Base-by-base conservation (phyloP, 2,113 vertebrate species). In the Pomatostomus ruficeps region DNA sequence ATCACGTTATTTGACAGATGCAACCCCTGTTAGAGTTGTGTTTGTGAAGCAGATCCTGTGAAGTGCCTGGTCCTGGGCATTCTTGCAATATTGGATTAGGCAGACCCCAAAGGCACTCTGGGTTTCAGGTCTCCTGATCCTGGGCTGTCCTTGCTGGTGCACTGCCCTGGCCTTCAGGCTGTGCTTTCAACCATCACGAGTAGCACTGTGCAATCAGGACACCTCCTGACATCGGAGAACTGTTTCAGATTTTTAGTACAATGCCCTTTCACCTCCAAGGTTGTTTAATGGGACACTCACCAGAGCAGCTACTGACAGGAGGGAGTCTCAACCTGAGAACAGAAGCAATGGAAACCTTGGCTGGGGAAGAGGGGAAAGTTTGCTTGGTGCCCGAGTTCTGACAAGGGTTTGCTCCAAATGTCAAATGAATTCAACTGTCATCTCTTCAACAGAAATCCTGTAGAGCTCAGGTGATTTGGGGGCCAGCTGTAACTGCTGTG, bases 241-340 rank as follows among this genome's bases (percentile, higher is more conserved):
- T 17, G 8, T 71, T 63, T 33, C 29, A 49, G 28, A 16, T 13
- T 71, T 51, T 59, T 51, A 22, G 11, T 46, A 7, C 52, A 87
- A 71, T 13, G 3, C 46, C 18, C 29, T 81, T 85, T 87, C 67
- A 65, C 25, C 40, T 78, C 46, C n/a, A 45, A 9, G 51, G 10
- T 12, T 35, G 42, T 66, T 80, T 57, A 48, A 40, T 52, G 35
- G 55, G 23, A 58, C 22, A 10, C 9, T 77, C 10, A 18, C 11
- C 55, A 57, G 51, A 71, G 15, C 2, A 9, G 74, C 33, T 10
- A 1, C 22, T 24, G 14, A 1, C 0, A 14, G 70, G 12, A 43
- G 31, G 74, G 23, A 48, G 22, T 43, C 52, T 55, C 14, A 77
- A 24, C 33, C 24, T 52, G 42, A 52, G 24, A 74, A 85, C 24